phyloP scores from a whole-genome alignment of 1,140 invertebrate genomes.

The Dinoponera quadriceps region DNA sequence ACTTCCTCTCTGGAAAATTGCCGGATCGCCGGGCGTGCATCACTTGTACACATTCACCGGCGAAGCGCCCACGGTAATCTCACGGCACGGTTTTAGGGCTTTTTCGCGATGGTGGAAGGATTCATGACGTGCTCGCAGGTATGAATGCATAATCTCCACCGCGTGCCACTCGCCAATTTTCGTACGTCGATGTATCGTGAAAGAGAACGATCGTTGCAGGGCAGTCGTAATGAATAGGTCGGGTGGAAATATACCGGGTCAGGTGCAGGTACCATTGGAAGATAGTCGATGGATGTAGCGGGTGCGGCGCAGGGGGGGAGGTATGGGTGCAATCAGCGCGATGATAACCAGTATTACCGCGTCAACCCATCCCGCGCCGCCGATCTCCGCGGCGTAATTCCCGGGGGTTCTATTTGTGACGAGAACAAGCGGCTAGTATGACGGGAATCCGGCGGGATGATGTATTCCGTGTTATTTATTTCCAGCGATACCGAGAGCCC shows the following conservation, averaged over 20 bases:
- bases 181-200: slow-evolving; percentile 64
- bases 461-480: slow-evolving; percentile 71
- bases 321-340: slow-evolving; percentile 73
- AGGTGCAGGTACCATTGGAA: slow-evolving; percentile 64
- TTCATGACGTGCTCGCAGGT: slow-evolving; percentile 17
- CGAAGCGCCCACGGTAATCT: slow-evolving; percentile 34
- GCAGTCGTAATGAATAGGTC: slow-evolving; percentile 67
- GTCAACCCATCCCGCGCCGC: slow-evolving; percentile 67
- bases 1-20: slow-evolving; percentile 52
- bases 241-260: slow-evolving; percentile 64
- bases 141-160: slow-evolving; percentile 41
- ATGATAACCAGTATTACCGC: slow-evolving; percentile 76
- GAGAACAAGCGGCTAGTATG: slow-evolving; percentile 62
- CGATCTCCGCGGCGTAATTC: slow-evolving; percentile 70
- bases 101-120: neutral
- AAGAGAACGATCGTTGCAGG: slow-evolving; percentile 65
- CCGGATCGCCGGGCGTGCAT: slow-evolving; percentile 41
- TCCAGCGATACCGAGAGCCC: slow-evolving; percentile 31
- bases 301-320: slow-evolving; percentile 15
- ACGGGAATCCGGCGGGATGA: slow-evolving; percentile 58
- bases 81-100: slow-evolving; percentile 2
- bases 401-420: slow-evolving; percentile 70
- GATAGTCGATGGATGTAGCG: slow-evolving; percentile 64
- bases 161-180: slow-evolving; percentile 62
- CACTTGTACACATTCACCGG: slow-evolving; percentile 42